These are phyloP conservation scores for Ctenomys sociabilis DNA, from an alignment of 2,113 vertebrate species.

Conservation along the genomic window DNA sequence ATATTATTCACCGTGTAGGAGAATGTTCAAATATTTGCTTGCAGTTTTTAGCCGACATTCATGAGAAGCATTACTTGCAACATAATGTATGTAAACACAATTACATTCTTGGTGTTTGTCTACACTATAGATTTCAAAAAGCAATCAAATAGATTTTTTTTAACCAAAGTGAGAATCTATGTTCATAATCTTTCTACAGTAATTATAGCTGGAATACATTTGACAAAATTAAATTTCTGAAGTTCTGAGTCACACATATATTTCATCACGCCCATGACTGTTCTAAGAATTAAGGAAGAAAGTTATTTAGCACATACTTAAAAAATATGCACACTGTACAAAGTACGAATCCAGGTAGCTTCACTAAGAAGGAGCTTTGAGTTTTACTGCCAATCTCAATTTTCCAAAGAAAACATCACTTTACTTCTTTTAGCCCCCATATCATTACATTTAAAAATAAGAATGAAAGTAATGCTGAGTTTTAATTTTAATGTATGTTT, in stretches of 20 bases:
- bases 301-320: background rate
- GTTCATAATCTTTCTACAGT: background rate
- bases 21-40: constrained; percentile 38
- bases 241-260: background rate
- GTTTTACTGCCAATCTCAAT: background rate
- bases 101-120: background rate
- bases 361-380: background rate
- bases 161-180: background rate
- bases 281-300: background rate
- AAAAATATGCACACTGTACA: fast-evolving
- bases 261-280: background rate
- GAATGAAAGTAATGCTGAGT: background rate
- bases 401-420: background rate
- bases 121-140: background rate
- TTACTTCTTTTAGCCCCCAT: background rate
- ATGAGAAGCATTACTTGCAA: background rate
- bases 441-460: background rate
- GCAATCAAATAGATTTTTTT: background rate
- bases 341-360: background rate
- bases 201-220: background rate
- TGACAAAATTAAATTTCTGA: background rate
- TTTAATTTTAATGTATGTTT: background rate
- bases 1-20: background rate
- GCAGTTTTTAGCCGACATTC: background rate
- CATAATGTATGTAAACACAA: background rate